A percentile compares a stretch with the other conserved stretches of the same genome.
Conservation (phyloP, 2,113 vertebrate species). For the Nyctibius bracteatus region DNA sequence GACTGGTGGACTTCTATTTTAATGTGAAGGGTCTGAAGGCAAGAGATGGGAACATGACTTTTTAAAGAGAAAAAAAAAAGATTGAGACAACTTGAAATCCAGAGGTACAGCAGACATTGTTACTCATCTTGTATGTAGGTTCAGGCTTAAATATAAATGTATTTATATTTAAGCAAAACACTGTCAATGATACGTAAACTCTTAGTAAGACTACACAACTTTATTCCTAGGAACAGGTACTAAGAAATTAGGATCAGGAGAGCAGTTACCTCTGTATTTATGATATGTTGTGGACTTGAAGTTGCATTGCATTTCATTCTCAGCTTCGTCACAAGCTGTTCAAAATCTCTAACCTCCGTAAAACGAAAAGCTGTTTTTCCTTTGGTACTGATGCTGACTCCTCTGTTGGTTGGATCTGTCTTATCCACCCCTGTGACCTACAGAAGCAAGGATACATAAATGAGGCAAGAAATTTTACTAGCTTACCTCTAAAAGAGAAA, state of each 20-base stretch:
- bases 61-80: background rate
- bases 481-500: background rate
- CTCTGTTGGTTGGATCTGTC: constrained; percentile 77
- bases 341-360: constrained; percentile 86
- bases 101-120: background rate
- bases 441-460: background rate
- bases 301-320: constrained; percentile 76
- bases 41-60: background rate
- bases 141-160: background rate
- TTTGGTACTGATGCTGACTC: constrained; percentile 84
- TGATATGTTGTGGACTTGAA: constrained; percentile 78
- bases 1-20: background rate
- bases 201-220: background rate
- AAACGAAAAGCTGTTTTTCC: constrained; percentile 92
- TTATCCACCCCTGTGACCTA: constrained; percentile 88
- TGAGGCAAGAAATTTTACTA: background rate
- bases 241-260: background rate
- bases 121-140: background rate
- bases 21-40: background rate
- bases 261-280: constrained; percentile 79
- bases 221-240: background rate
- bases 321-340: constrained; percentile 83
- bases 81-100: background rate
- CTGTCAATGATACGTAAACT: accelerated
- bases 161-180: background rate